Evolutionary conservation across 2,888 invertebrate genomes (phyloP).

Genomic region (Chelonus formosanus): DNA sequence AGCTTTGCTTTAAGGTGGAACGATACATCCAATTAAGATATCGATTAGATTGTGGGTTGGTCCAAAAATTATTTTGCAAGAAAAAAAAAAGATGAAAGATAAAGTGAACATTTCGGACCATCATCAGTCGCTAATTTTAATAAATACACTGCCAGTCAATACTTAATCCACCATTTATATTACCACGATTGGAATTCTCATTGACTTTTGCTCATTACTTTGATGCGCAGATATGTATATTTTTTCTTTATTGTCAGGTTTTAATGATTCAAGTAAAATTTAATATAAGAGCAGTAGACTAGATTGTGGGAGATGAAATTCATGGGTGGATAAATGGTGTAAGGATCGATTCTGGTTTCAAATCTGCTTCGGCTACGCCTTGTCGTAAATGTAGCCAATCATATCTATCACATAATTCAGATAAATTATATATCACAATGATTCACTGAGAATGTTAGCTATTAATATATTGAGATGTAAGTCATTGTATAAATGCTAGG

Average conservation of each 20-base stretch:
- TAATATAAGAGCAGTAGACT: too few relatives aligned
- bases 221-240: too few relatives aligned
- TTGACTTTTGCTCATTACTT: too few relatives aligned
- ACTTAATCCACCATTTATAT: too few relatives aligned
- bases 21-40: constrained; percentile 61
- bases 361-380: constrained; percentile 14
- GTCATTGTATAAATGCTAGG: constrained; percentile 5
- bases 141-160: constrained; percentile 26
- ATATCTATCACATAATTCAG: constrained; percentile 27
- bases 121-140: constrained; percentile 56
- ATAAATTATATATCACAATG: constrained; percentile 24
- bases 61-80: constrained; percentile 46
- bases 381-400: constrained; percentile 33
- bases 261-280: too few relatives aligned
- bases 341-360: not conserved
- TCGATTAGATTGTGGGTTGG: constrained; percentile 53
- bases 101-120: constrained; percentile 3
- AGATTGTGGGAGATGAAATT: too few relatives aligned
- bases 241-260: too few relatives aligned
- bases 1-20: constrained; percentile 21
- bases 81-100: constrained; percentile 25
- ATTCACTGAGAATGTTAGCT: constrained; percentile 15
- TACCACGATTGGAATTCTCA: too few relatives aligned
- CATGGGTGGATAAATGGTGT: not conserved
- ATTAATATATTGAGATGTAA: constrained; percentile 29